Percentiles rank a stretch among this genome's conserved stretches.
These are phyloP conservation scores for Cephus sareptanus DNA, from an alignment of 2,888 invertebrate genomes.

Conservation along the genomic window DNA sequence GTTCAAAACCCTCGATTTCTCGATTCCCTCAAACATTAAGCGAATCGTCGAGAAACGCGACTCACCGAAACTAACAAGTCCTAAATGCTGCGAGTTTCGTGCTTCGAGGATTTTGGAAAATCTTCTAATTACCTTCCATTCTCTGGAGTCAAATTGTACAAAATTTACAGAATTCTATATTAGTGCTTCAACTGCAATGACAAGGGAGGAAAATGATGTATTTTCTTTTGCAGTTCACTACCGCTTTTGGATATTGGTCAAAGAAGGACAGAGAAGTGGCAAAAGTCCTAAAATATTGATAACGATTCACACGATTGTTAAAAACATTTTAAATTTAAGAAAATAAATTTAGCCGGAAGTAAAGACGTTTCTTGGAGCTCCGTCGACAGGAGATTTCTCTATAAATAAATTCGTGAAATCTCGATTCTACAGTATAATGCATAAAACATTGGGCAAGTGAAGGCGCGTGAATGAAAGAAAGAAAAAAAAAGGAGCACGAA, in stretches of 20 bases:
- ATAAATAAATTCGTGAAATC: conserved; percentile 22
- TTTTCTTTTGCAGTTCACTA: too few species aligned
- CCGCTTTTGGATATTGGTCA: too few species aligned
- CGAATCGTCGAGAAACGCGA: conserved; percentile 10
- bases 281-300: too few species aligned
- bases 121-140: conserved; percentile 48
- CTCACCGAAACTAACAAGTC: conserved; percentile 45
- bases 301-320: too few species aligned
- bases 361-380: conserved; percentile 8
- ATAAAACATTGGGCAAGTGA: conserved; percentile 23
- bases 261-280: too few species aligned
- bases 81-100: conserved; percentile 36
- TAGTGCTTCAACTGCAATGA: too few species aligned
- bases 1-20: too few species aligned
- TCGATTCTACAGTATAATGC: conserved; percentile 18
- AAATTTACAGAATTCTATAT: conserved; percentile 17
- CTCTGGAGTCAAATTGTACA: conserved; percentile 34
- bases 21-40: too few species aligned
- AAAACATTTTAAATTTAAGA: too few species aligned
- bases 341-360: background rate
- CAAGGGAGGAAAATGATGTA: too few species aligned
- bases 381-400: conserved; percentile 10
- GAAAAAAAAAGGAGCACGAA: background rate
- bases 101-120: conserved; percentile 45
- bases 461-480: background rate